A percentile compares a stretch with the other conserved stretches of the same genome.
phyloP scores from a whole-genome alignment of 2,113 vertebrate species.

The Hipposideros armiger region DNA sequence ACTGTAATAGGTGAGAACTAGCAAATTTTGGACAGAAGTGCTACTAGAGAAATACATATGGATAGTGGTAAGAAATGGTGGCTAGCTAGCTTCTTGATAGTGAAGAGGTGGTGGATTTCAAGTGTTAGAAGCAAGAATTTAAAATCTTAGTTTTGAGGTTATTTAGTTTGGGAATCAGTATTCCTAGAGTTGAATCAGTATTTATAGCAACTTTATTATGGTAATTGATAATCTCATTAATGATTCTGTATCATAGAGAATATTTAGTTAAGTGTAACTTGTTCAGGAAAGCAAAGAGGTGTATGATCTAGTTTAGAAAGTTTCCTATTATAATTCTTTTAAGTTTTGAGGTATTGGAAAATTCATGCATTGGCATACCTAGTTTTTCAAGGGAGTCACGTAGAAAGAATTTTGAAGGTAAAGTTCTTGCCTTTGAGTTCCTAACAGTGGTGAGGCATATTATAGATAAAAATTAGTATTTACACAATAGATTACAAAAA shows the following conservation, averaged over 20 bases:
- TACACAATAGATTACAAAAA: background rate
- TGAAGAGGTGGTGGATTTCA: background rate
- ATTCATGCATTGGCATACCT: background rate
- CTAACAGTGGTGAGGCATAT: background rate
- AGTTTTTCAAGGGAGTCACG: constrained; percentile 6
- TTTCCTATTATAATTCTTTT: background rate
- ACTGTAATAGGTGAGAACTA: background rate
- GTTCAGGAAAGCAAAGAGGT: constrained; percentile 19
- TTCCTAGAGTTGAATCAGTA: background rate
- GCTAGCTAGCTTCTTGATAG: background rate
- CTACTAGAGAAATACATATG: background rate
- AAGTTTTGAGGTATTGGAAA: constrained; percentile 36
- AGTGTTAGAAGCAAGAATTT: constrained; percentile 35
- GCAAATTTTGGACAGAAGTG: background rate
- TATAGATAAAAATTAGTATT: background rate
- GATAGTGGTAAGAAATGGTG: background rate
- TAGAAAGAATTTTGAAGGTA: constrained; percentile 38
- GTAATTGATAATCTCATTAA: background rate
- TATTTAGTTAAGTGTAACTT: constrained; percentile 29
- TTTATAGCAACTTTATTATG: constrained; percentile 24
- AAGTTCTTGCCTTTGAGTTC: constrained; percentile 16
- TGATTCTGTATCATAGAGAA: constrained; percentile 35
- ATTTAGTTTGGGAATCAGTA: background rate
- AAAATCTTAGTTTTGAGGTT: constrained; percentile 25
- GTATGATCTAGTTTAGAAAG: background rate